Evolutionary conservation across 2,797 vertebrate species (phyloP).

Genomic region (Pyrrhura leucotis): DNA sequence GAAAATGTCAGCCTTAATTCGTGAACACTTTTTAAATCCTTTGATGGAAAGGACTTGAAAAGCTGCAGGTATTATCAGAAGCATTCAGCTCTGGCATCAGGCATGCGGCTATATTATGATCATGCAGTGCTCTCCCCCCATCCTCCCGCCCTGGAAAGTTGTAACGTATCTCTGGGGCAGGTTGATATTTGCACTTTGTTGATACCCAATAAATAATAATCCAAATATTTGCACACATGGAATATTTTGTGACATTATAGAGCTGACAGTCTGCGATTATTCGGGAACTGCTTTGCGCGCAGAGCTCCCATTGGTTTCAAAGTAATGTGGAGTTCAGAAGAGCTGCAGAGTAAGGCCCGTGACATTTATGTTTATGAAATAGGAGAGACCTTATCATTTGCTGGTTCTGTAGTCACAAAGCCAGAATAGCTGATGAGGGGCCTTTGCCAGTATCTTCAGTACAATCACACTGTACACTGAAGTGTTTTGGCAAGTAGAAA

Average conservation of each 20-base stretch:
- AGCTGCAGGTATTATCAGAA: constrained; percentile 20
- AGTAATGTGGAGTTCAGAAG: constrained; percentile 41
- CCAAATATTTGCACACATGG: constrained; percentile 70
- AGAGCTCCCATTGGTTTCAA: constrained; percentile 62
- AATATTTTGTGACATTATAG: constrained; percentile 66
- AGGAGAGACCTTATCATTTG: constrained; percentile 67
- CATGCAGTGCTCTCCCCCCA: neutral
- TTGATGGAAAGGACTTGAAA: constrained; percentile 49
- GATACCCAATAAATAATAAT: constrained; percentile 67
- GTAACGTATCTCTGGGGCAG: constrained; percentile 41
- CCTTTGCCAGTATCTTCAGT: constrained; percentile 21
- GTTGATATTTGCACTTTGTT: constrained; percentile 66
- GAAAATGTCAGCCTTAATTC: constrained; percentile 67
- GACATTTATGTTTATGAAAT: constrained; percentile 74
- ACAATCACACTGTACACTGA: constrained; percentile 22
- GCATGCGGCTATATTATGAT: neutral
- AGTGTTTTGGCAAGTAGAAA: neutral
- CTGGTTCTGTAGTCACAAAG: constrained; percentile 58
- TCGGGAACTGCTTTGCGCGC: constrained; percentile 9
- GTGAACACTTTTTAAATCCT: constrained; percentile 11
- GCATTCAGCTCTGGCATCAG: neutral
- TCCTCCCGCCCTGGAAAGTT: constrained; percentile 12
- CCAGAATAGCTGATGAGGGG: constrained; percentile 62
- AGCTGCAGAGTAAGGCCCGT: constrained; percentile 54
- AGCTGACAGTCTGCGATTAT: constrained; percentile 58